Evolutionary conservation across 2,113 vertebrate species (phyloP).

Genomic region (Ginglymostoma cirratum): DNA sequence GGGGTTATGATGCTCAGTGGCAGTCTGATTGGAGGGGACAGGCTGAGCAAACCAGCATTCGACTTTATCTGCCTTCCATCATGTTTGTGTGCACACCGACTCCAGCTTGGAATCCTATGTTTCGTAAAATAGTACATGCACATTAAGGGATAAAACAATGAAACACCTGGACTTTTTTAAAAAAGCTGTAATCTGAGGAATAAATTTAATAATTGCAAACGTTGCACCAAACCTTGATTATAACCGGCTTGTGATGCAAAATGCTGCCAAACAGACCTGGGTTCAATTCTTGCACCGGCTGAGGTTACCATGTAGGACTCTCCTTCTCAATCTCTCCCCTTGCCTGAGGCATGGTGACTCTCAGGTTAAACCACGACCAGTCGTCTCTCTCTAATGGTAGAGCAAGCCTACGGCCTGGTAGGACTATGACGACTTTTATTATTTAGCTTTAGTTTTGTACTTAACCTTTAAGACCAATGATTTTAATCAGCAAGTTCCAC

Average conservation of each 20-base stretch:
- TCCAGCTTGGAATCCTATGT: neutral
- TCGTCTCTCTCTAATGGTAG: too few relatives aligned
- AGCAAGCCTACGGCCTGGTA: too few relatives aligned
- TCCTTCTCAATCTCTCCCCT: too few relatives aligned
- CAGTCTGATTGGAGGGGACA: neutral
- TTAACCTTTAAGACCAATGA: neutral
- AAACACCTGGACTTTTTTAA: neutral
- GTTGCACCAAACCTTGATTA: neutral
- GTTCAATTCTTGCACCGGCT: too few relatives aligned
- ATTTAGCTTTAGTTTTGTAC: neutral
- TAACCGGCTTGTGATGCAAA: too few relatives aligned
- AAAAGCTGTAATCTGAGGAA: neutral
- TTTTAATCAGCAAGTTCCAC: neutral
- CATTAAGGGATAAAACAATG: neutral
- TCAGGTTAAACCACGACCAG: too few relatives aligned
- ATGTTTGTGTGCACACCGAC: neutral
- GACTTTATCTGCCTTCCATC: neutral
- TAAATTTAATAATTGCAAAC: neutral
- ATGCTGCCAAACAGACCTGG: too few relatives aligned
- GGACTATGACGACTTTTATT: too few relatives aligned
- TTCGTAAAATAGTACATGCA: neutral
- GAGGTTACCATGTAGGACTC: too few relatives aligned
- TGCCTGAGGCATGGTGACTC: too few relatives aligned
- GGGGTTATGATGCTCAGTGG: neutral
- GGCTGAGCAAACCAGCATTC: neutral